A percentile compares a stretch with the other conserved stretches of the same genome.
These are phyloP conservation scores for Idaea aversata DNA, from an alignment of 2,888 invertebrate genomes.

Conservation along the genomic window DNA sequence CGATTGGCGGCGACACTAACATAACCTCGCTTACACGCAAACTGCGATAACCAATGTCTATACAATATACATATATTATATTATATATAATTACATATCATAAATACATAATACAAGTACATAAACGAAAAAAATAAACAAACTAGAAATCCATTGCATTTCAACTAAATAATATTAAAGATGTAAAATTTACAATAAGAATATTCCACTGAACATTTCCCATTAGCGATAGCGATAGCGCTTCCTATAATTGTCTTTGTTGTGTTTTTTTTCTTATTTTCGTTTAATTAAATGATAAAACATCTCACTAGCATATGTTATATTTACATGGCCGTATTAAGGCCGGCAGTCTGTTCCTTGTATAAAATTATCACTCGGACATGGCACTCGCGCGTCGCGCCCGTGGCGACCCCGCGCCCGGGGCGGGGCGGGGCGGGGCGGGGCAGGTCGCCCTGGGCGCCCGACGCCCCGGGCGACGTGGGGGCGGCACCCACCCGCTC, in stretches of 20 bases:
- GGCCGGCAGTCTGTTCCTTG: constrained; percentile 69
- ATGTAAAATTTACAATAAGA: constrained; percentile 66
- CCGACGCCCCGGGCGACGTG: constrained; percentile 54
- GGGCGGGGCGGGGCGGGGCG: constrained; percentile 15
- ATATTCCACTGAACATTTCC: constrained; percentile 67
- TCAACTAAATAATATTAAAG: constrained; percentile 55
- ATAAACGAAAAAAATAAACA: constrained; percentile 45
- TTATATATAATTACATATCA: constrained; percentile 25
- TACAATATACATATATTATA: constrained; percentile 43
- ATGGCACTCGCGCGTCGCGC: constrained; percentile 23
- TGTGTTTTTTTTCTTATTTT: constrained; percentile 55
- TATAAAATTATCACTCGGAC: constrained; percentile 74
- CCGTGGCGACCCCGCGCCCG: constrained; percentile 18
- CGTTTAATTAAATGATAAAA: constrained; percentile 70
- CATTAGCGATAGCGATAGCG: constrained; percentile 35
- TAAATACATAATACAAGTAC: constrained; percentile 30
- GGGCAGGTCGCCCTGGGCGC: constrained; percentile 82
- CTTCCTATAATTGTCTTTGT: constrained; percentile 67
- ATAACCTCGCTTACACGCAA: constrained; percentile 41
- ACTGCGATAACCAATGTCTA: constrained; percentile 33
- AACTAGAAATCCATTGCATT: constrained; percentile 42
- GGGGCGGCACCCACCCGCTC: constrained; percentile 5
- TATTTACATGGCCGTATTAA: constrained; percentile 64
- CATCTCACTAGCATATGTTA: constrained; percentile 72
- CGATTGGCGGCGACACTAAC: constrained; percentile 37